Base-by-base conservation (phyloP, 1,140 invertebrate genomes). In the Dendrolimus punctatus region DNA sequence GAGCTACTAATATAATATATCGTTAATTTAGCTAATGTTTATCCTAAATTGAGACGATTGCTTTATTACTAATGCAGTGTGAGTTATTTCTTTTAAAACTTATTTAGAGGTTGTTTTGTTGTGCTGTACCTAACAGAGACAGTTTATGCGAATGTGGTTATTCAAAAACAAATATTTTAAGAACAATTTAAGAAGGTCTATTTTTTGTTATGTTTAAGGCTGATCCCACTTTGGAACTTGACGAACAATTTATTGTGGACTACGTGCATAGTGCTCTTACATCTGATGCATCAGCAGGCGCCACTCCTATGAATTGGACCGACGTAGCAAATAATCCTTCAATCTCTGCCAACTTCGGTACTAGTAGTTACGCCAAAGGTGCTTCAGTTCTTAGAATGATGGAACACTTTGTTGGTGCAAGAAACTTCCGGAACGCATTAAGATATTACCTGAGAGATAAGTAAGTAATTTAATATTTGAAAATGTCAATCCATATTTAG, bases 351-450 rank as follows among this genome's bases (percentile, higher is more conserved):
- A 90, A 92, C 41, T 95, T 94, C 74, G 92, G 93, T 68, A 73
- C 73, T 2, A 94, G 94, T 40, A 93, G 92, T 8, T 95, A 95
- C 60, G 79, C 83, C 8, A 95, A 95, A 86, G 87, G 88, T 53
- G 87, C 85, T 46, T 90, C 90, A 41, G 89, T 96, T 4, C 88
- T 96, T 7, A 87, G 92, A 52, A 96, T 95, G 94, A 91, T 95
- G 89, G 88, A 91, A 49, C 88, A 92, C 51, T 91, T 93, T 51
- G 88, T 95, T 39, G 92, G 93, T n/a, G 76, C 89, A 38, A 62
- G 84, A 3, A 88, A 88, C 4, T 95, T 96, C 69, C 87, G 88
- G 49, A 73, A 80, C 40, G 92, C 90, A 39, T 65, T 95, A 6
- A 79, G 80, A 57, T 78, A 81, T 52, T 92, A 92, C 55, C 57